Percentiles rank a stretch among this genome's conserved stretches.
Conservation (phyloP, 2,888 invertebrate species). For the Alloscopus bannaensis region DNA sequence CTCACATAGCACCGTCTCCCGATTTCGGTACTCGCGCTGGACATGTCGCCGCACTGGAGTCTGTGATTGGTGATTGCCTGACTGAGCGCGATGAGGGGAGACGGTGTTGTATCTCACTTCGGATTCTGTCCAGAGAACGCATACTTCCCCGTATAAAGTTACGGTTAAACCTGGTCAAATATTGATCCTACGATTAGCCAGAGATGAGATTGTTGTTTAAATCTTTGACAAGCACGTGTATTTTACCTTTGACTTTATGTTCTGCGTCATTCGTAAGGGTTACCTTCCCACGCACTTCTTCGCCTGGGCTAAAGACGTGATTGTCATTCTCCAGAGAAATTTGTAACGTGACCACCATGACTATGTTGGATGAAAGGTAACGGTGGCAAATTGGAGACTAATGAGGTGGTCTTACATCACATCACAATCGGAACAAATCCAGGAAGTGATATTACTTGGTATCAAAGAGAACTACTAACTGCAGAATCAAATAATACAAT, state of each 20-base stretch:
- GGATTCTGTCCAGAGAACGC: conserved; percentile 42
- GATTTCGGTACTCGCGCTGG: conserved; percentile 40
- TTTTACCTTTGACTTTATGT: conserved; percentile 31
- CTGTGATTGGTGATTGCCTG: not conserved
- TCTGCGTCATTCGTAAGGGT: conserved; percentile 22
- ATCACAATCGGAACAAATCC: too few species aligned
- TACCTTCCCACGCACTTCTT: conserved; percentile 31
- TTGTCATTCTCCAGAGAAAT: conserved; percentile 21
- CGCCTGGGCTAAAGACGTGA: conserved; percentile 26
- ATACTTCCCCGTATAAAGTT: conserved; percentile 34
- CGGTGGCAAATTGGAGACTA: too few species aligned
- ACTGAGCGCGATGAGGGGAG: not conserved
- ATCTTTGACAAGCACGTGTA: not conserved
- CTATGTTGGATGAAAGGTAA: too few species aligned
- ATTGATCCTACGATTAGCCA: too few species aligned
- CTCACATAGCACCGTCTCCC: conserved; percentile 31
- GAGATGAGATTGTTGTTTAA: not conserved
- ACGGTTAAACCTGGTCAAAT: conserved; percentile 36
- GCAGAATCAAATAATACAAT: too few species aligned
- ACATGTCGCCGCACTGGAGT: conserved; percentile 21
- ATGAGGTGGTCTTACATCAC: too few species aligned
- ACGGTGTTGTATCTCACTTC: conserved; percentile 9
- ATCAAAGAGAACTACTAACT: too few species aligned
- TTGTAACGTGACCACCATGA: conserved; percentile 9
- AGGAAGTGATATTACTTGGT: too few species aligned